Evolutionary conservation across 2,888 invertebrate genomes (phyloP).

Genomic region (Habrosyne pyritoides): DNA sequence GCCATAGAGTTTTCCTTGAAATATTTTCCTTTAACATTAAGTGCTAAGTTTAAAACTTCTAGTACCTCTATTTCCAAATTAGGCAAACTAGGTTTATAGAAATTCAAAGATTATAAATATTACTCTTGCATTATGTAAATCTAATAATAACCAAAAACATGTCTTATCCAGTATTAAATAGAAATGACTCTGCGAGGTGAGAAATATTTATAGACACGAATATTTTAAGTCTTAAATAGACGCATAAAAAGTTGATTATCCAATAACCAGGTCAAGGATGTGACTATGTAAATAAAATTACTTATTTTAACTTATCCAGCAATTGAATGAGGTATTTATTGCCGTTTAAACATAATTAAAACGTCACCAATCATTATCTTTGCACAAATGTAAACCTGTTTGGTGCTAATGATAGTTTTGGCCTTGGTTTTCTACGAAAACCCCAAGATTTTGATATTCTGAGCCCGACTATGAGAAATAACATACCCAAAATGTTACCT

Average conservation of each 20-base stretch:
- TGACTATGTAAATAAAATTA: slow-evolving; percentile 31
- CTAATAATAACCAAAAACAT: no score
- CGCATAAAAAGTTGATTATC: slow-evolving; percentile 9
- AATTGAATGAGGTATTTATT: slow-evolving; percentile 21
- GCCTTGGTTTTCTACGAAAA: neutral
- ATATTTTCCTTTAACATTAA: neutral
- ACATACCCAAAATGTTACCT: neutral
- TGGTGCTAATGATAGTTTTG: slow-evolving; percentile 6
- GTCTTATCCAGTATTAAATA: no score
- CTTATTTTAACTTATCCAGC: slow-evolving; percentile 26
- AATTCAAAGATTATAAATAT: no score
- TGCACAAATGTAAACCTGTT: slow-evolving; percentile 4
- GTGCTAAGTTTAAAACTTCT: neutral
- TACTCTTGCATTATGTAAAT: no score
- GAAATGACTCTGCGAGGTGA: neutral
- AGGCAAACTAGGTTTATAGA: neutral
- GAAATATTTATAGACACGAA: neutral
- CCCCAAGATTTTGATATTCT: neutral
- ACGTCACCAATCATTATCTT: slow-evolving; percentile 21
- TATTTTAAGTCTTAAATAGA: neutral
- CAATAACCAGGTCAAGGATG: slow-evolving; percentile 34
- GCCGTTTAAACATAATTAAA: slow-evolving; percentile 36
- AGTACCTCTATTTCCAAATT: neutral
- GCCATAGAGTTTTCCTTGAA: neutral
- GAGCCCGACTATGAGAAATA: neutral